phyloP scores from a whole-genome alignment of 2,888 invertebrate species.

The Drosophila siamana region DNA sequence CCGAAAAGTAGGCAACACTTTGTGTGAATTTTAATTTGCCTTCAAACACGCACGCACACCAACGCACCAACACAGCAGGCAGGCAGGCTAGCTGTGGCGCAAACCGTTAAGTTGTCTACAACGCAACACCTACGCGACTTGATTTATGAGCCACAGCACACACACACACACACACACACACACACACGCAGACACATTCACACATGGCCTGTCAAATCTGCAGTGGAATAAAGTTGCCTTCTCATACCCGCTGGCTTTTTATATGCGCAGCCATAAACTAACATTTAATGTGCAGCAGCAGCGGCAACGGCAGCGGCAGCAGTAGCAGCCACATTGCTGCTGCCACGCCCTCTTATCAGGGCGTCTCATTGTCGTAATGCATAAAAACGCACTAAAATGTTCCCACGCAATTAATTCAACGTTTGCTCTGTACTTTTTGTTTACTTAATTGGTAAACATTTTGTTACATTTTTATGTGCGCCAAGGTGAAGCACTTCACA shows the following conservation, averaged over 20 bases:
- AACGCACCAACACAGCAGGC: slow-evolving; percentile 9
- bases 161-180: slow-evolving; percentile 24
- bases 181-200: slow-evolving; percentile 1
- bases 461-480: slow-evolving; percentile 77
- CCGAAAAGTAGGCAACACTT: slow-evolving; percentile 73
- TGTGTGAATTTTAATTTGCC: slow-evolving; percentile 66
- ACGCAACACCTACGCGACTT: slow-evolving; percentile 66
- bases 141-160: slow-evolving; percentile 64
- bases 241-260: slow-evolving; percentile 55
- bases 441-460: slow-evolving; percentile 82
- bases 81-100: slow-evolving; percentile 26
- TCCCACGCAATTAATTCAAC: slow-evolving; percentile 80
- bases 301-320: too few species aligned
- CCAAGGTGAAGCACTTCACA: slow-evolving; percentile 67
- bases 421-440: slow-evolving; percentile 69
- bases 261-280: slow-evolving; percentile 59
- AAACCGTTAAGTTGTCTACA: slow-evolving; percentile 68
- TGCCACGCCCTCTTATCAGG: slow-evolving; percentile 33
- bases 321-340: slow-evolving; percentile 31
- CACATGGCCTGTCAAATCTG: slow-evolving; percentile 62
- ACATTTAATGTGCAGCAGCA: slow-evolving; percentile 66
- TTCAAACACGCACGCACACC: slow-evolving; percentile 33
- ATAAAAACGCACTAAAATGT: slow-evolving; percentile 78
- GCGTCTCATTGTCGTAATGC: slow-evolving; percentile 67
- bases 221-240: slow-evolving; percentile 58